Evolutionary conservation across 2,113 vertebrate genomes (phyloP), one percentile per base, ranked within the genome.

Genomic region (Passer domesticus): DNA sequence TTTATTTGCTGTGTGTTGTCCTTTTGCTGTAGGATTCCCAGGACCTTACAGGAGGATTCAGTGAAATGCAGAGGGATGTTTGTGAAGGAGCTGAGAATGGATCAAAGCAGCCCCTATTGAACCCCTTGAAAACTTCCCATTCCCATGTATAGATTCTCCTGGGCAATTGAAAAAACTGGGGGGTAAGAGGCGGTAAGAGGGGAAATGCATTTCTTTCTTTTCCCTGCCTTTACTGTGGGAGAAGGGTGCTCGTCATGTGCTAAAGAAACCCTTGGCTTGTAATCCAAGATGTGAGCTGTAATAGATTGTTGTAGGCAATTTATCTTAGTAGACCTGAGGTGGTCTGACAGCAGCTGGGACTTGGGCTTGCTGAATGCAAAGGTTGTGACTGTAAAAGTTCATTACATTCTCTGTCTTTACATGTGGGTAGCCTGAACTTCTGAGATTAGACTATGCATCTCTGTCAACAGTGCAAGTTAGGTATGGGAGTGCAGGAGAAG

Each of bases 391-490:
- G 8, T 84, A 60, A 28, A 90, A 89, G 79, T 91, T 95, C 79
- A 83, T 91, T 90, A 39, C 1, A 0, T 14, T 27, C 16, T 89
- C 31, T 81, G 6, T 64, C 55, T 90, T 76, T 88, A 49, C 79
- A n/a, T 59, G 64, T 55, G 35, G 46, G 9, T 43, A 63, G 47
- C 30, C 52, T 81, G 95, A 74, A 92, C 47, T 83, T 83, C 52
- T 83, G 76, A 84, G 85, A 83, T 92, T 55, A 94, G 55, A 59
- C 89, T 72, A 17, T 90, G 82, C 59, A 74, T 80, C 79, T 86
- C 64, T 96, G 76, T 70, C 89, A 86, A 27, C 16, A 63, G 11
- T 30, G 50, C 35, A 68, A 24, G 47, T 72, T 60, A 64, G 53
- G 33, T 58, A 3, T 35, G 64, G 73, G 62, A 87, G 76, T 49